Conservation (phyloP, 2,888 invertebrate genomes). For the Ectemnius cavifrons region DNA sequence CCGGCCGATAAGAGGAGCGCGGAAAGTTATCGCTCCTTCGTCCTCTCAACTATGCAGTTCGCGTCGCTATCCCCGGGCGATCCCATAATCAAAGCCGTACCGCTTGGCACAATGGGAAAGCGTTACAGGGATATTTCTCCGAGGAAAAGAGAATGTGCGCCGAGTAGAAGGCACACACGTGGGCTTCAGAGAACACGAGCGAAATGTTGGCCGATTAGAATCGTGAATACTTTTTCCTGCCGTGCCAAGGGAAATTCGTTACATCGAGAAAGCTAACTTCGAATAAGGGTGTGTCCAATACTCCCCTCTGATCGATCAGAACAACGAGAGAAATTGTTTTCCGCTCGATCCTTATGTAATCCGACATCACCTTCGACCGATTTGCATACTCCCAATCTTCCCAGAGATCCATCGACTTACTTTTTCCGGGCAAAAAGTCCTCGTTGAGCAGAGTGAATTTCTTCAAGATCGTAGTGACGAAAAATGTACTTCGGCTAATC, state of each 20-base stretch:
- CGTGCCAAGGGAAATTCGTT: slow-evolving; percentile 33
- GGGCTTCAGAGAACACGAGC: too few relatives aligned
- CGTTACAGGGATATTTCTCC: neutral
- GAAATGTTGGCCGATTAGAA: too few relatives aligned
- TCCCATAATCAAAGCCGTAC: too few relatives aligned
- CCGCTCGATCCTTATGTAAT: slow-evolving; percentile 59
- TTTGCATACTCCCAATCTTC: slow-evolving; percentile 59
- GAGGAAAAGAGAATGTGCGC: slow-evolving; percentile 3
- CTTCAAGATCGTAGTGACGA: neutral
- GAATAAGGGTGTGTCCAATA: slow-evolving; percentile 49
- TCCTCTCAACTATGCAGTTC: neutral
- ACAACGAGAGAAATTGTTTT: slow-evolving; percentile 57
- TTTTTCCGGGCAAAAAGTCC: neutral
- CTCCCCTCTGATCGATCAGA: slow-evolving; percentile 45
- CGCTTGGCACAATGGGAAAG: neutral
- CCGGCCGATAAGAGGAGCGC: too few relatives aligned
- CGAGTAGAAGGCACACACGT: too few relatives aligned
- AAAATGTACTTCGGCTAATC: neutral
- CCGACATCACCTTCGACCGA: slow-evolving; percentile 55
- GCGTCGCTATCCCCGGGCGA: slow-evolving; percentile 8
- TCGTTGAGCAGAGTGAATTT: neutral
- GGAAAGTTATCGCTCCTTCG: slow-evolving; percentile 1
- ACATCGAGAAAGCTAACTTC: slow-evolving; percentile 40
- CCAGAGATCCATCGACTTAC: slow-evolving; percentile 29
- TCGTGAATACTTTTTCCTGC: too few relatives aligned